Evolutionary conservation across 1,140 invertebrate species (phyloP).

Genomic region (Dolichoris vasculosae): DNA sequence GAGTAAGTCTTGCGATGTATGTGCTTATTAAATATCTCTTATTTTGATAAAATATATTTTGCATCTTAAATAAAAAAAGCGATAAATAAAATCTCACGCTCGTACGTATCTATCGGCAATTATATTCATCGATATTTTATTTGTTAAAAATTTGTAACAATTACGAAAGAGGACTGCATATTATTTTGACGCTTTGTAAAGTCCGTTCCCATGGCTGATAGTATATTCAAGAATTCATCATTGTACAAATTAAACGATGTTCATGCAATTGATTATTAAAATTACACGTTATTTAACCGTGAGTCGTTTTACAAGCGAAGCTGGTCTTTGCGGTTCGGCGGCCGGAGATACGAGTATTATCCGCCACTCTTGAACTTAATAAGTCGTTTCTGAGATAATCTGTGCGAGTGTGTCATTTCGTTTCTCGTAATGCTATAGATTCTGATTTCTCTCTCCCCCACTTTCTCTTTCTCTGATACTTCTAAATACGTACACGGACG

Average conservation of each 20-base stretch:
- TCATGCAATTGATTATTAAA: constrained; percentile 75
- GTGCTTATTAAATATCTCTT: no score
- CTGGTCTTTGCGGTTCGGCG: constrained; percentile 7
- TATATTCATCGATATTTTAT: not conserved
- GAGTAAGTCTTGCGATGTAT: no score
- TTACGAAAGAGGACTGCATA: not conserved
- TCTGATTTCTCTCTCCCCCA: constrained; percentile 40
- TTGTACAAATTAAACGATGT: constrained; percentile 75
- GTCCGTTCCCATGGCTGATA: constrained; percentile 24
- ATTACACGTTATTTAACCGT: constrained; percentile 68
- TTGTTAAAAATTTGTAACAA: not conserved
- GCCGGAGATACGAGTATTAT: constrained; percentile 16
- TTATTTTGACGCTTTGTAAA: not conserved
- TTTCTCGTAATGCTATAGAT: constrained; percentile 72
- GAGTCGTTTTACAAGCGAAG: constrained; percentile 50
- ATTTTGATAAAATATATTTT: not conserved
- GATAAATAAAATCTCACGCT: not conserved
- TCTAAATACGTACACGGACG: not conserved
- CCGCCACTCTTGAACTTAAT: constrained; percentile 65
- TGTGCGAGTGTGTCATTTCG: constrained; percentile 72
- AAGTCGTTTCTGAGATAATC: constrained; percentile 73
- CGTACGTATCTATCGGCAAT: not conserved
- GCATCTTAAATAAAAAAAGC: not conserved
- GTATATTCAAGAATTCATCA: constrained; percentile 55
- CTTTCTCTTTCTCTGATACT: not conserved